Evolutionary conservation across 2,797 vertebrate genomes (phyloP).

Genomic region (Tragopan temminckii): DNA sequence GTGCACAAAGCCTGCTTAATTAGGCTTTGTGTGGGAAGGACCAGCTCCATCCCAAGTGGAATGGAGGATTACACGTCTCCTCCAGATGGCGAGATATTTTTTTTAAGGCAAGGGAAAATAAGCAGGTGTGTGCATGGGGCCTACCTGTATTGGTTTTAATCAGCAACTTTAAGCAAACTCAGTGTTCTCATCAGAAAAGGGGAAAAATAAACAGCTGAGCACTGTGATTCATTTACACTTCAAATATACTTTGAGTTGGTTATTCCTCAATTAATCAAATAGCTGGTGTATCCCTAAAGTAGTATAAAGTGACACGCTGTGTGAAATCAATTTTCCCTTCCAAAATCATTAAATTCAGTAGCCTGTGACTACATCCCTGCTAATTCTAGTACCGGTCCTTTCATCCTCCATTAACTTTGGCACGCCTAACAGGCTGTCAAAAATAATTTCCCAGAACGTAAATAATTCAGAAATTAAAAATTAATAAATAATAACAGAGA

Average conservation of each 20-base stretch:
- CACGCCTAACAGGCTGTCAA: conserved; percentile 88
- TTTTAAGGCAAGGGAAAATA: conserved; percentile 32
- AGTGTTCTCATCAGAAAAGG: conserved; percentile 75
- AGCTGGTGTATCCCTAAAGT: conserved; percentile 88
- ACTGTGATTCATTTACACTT: conserved; percentile 87
- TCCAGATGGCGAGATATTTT: conserved; percentile 28
- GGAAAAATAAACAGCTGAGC: conserved; percentile 85
- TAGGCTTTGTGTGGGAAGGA: neutral
- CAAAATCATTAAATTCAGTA: conserved; percentile 88
- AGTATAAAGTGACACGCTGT: conserved; percentile 87
- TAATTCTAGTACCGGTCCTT: conserved; percentile 85
- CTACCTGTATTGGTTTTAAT: conserved; percentile 77
- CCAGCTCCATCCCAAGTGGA: conserved; percentile 21
- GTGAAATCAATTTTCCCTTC: conserved; percentile 89
- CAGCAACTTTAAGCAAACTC: conserved; percentile 79
- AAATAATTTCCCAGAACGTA: conserved; percentile 89
- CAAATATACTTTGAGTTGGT: conserved; percentile 87
- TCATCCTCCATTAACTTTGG: conserved; percentile 90
- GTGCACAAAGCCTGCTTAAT: conserved; percentile 1
- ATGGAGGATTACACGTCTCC: neutral
- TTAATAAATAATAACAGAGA: conserved; percentile 99
- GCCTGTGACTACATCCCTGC: conserved; percentile 82
- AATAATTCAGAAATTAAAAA: conserved; percentile 99
- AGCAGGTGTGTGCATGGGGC: conserved; percentile 66
- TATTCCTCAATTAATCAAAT: conserved; percentile 89